phyloP scores from a whole-genome alignment of 2,113 vertebrate species.

The Sigmodon hispidus region DNA sequence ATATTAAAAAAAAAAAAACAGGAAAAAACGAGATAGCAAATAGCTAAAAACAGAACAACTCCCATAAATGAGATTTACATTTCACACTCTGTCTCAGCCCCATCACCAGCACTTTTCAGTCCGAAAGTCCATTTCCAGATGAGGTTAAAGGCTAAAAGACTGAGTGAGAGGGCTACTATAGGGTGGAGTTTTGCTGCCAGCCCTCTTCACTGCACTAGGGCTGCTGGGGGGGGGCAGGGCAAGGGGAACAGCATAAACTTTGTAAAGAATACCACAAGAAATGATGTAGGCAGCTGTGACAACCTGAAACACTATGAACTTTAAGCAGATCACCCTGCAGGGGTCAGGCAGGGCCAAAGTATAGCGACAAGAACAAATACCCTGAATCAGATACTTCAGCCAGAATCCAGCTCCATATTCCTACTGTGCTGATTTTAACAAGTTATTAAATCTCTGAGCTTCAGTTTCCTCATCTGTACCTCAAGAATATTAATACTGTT shows the following conservation, averaged over 20 bases:
- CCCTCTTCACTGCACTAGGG: not conserved
- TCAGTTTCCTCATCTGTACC: slow-evolving; percentile 18
- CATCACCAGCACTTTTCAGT: not conserved
- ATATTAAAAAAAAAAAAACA: no score
- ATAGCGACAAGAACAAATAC: not conserved
- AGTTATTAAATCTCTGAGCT: not conserved
- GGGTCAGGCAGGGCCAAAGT: not conserved
- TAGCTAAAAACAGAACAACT: not conserved
- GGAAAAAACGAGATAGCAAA: not conserved
- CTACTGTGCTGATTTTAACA: not conserved
- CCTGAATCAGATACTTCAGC: not conserved
- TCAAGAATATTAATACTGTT: not conserved
- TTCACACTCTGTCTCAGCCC: not conserved
- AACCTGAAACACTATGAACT: not conserved
- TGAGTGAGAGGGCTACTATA: not conserved
- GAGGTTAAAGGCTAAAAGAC: not conserved
- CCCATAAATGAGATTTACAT: not conserved
- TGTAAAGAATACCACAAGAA: not conserved
- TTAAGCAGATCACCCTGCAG: not conserved
- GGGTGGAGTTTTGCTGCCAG: not conserved
- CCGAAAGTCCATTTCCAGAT: not conserved
- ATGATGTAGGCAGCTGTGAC: not conserved
- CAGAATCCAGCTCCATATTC: not conserved
- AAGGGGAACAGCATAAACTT: not conserved
- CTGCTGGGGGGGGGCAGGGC: no score